Evolutionary conservation across 2,113 vertebrate species (phyloP).

Genomic region (Oceanodroma tethys): DNA sequence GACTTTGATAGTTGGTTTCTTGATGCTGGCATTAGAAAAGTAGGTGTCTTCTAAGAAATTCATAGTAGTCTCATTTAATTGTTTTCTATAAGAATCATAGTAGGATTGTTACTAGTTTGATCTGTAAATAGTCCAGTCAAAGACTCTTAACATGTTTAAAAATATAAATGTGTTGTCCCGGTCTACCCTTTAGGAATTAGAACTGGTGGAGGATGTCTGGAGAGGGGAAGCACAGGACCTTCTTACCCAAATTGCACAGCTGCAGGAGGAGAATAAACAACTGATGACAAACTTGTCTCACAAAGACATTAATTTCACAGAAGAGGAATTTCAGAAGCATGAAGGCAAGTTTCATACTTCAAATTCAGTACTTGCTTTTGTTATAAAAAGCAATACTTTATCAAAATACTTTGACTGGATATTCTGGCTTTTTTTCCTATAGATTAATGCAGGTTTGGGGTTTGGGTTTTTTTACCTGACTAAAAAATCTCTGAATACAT

Average conservation of each 20-base stretch:
- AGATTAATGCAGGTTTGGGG: neutral
- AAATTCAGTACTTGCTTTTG: conserved; percentile 26
- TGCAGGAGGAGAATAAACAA: conserved; percentile 89
- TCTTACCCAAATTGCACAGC: conserved; percentile 86
- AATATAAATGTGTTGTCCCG: neutral
- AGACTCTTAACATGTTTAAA: neutral
- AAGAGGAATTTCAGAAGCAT: conserved; percentile 87
- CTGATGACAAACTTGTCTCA: conserved; percentile 82
- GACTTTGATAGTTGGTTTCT: neutral
- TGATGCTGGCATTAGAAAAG: neutral
- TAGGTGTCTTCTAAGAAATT: neutral
- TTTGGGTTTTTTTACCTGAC: neutral
- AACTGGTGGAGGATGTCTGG: conserved; percentile 92
- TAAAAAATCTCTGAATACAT: neutral
- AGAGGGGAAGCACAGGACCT: conserved; percentile 91
- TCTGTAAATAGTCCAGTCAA: neutral
- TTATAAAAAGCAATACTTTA: neutral
- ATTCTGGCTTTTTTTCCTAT: neutral
- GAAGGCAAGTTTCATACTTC: conserved; percentile 78
- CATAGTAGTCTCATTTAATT: neutral
- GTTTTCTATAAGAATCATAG: neutral
- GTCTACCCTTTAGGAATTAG: conserved; percentile 80
- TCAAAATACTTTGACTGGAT: neutral
- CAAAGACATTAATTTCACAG: conserved; percentile 78
- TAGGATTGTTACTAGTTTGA: neutral